Evolutionary conservation across 1,140 invertebrate species (phyloP).

Genomic region (Forficula auricularia): DNA sequence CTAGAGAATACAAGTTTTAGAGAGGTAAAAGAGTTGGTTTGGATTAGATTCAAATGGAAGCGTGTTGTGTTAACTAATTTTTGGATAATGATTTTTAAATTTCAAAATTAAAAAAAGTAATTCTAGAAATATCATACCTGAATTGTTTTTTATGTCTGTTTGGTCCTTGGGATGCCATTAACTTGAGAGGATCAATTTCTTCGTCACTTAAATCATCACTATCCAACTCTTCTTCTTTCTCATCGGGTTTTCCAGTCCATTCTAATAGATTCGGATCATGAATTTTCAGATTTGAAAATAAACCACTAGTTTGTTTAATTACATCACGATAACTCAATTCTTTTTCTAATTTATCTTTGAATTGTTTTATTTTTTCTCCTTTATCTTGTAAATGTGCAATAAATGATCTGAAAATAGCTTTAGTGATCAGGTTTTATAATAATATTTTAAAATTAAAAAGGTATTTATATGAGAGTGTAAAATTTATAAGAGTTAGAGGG

Average conservation of each 20-base stretch:
- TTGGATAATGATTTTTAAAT: too few species aligned
- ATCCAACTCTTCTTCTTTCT: conserved; percentile 18
- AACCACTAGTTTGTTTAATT: conserved; percentile 34
- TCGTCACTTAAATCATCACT: conserved; percentile 45
- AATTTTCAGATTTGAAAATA: conserved; percentile 41
- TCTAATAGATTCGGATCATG: conserved; percentile 42
- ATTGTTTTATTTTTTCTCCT: conserved; percentile 40
- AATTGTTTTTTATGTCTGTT: conserved; percentile 13
- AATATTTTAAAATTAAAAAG: too few species aligned
- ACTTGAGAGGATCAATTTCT: conserved; percentile 42
- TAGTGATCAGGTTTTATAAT: too few species aligned
- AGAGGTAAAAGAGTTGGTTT: too few species aligned
- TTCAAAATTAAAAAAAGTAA: too few species aligned
- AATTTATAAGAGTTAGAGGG: too few species aligned
- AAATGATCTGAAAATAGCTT: conserved; percentile 24
- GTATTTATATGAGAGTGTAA: too few species aligned
- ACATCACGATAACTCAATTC: conserved; percentile 37
- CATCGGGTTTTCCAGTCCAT: conserved; percentile 38
- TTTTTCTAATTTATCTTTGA: conserved; percentile 32
- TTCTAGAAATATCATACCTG: too few species aligned
- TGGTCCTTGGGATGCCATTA: conserved; percentile 35
- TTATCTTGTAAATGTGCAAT: conserved; percentile 42
- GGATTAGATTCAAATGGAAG: too few species aligned
- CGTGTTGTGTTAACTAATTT: too few species aligned
- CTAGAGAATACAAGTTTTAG: too few species aligned